Evolutionary conservation across 2,888 invertebrate species (phyloP), one percentile per base, ranked within the genome.

Genomic region (Drosophila fulvimacula): DNA sequence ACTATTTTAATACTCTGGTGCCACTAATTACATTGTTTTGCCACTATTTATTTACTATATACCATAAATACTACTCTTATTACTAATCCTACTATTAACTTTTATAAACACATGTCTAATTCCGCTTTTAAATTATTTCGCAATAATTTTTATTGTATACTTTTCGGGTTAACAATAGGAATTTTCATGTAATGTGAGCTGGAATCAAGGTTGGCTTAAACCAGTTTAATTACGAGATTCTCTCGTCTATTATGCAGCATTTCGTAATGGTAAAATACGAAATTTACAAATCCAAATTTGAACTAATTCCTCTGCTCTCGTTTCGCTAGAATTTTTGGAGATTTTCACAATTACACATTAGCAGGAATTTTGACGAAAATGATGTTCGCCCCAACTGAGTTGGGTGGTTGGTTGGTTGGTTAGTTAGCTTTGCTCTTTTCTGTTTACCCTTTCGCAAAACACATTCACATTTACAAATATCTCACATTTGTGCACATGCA

Each of bases 281-380:
- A 49, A 17, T 36, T 51, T 15, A 15, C 11, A 36, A 52, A 52
- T 24, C 15, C 15, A n/a, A 36, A 36, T 52, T 21, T 7, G 34
- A 15, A 34, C 21, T 51, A 21, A 51, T 21, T 51, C 13, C 32
- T 19, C 7, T 34, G 17, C 9, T 15, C 27, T 30, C 9, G 30
- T 32, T 34, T 34, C 21, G 5, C 2, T 1, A 7, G 13, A 19
- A 32, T 48, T 51, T 51, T 52, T 24, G 11, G 24, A 36, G 36
- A 24, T 24, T 52, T 52, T 38, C 38, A 17, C 24, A 52, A 21
- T 32, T 36, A 11, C n/a, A 36, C 34, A 38, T 27, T 52, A 27
- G 52, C n/a, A 15, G 52, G 38, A 38, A 52, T 27, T 52, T 42
- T 6, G 56, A n/a, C n/a, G 30, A 13, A 30, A 34, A 56, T 34